Evolutionary conservation across 2,888 invertebrate genomes (phyloP), one percentile per base, ranked within the genome.

Genomic region (Graphium colonna): DNA sequence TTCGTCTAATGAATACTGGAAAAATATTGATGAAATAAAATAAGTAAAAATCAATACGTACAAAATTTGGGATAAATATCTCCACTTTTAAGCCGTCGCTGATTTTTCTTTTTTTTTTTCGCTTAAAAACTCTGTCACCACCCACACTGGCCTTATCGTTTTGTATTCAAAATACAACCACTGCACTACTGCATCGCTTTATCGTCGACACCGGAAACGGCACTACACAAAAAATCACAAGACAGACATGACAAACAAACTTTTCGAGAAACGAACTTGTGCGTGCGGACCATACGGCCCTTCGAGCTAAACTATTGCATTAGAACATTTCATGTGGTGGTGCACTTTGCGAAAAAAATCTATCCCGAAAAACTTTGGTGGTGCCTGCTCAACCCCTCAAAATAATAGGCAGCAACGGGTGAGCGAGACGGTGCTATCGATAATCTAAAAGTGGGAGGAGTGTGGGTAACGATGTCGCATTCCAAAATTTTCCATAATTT

Each of bases 401-500:
- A 68, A 71, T 71, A 71, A 73, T 82, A 82, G 84, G 83, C 81
- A 87, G 75, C 71, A 68, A 71, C 61, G 68, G 58, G 55, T 62
- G 75, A 85, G 63, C 53, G 76, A 68, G 81, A 83, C 58, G 62
- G 69, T 61, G 57, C 57, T 56, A 76, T 62, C 59, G 57, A 51
- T 60, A 58, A 61, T 57, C 57, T 60, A 51, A 58, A 68, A 60
- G 81, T 68, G 78, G 65, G 80, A 81, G 67, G 72, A 75, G 74
- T 79, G 76, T 60, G 57, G 60, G 59, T 60, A 65, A 71, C 69
- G 69, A 66, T 50, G 77, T 77, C 75, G 75, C 89, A 88, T 88
- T 88, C 88, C 89, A 80, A 88, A 86, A 82, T 86, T 82, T 87
- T 87, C 87, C 86, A 86, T 87, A 85, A 87, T 82, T 85, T 84